Conservation (phyloP, 2,888 invertebrate species). For the Ctenicera cuprea region DNA sequence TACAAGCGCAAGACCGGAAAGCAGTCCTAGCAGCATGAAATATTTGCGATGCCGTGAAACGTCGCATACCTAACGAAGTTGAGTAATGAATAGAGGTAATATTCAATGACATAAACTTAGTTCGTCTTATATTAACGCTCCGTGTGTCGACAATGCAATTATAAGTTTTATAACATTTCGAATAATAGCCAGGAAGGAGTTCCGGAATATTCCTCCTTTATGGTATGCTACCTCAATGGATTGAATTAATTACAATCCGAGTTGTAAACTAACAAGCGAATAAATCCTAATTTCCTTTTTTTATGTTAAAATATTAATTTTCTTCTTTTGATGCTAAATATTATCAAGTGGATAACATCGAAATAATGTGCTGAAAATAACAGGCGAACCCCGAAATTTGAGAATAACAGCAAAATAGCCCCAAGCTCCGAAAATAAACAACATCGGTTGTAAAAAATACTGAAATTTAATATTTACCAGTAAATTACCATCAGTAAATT, state of each 20-base stretch:
- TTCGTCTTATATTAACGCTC: constrained; percentile 10
- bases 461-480: no score
- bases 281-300: neutral
- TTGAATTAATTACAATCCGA: constrained; percentile 2
- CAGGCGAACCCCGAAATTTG: no score
- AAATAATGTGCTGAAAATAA: no score
- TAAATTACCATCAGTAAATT: no score
- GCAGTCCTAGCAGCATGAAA: neutral
- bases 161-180: constrained; percentile 1
- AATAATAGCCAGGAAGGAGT: neutral
- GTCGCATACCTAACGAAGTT: constrained; percentile 4
- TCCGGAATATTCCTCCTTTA: neutral
- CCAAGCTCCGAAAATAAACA: no score
- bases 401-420: no score
- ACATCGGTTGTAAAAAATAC: no score
- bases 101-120: constrained; percentile 10
- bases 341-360: no score
- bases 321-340: no score
- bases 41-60: constrained; percentile 1
- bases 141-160: constrained; percentile 7
- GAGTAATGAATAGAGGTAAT: neutral
- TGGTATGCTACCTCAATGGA: neutral
- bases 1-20: neutral
- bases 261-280: neutral
- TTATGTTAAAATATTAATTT: no score